Evolutionary conservation across 2,113 vertebrate genomes (phyloP), one percentile per base, ranked within the genome.

Genomic region (Suncus etruscus): DNA sequence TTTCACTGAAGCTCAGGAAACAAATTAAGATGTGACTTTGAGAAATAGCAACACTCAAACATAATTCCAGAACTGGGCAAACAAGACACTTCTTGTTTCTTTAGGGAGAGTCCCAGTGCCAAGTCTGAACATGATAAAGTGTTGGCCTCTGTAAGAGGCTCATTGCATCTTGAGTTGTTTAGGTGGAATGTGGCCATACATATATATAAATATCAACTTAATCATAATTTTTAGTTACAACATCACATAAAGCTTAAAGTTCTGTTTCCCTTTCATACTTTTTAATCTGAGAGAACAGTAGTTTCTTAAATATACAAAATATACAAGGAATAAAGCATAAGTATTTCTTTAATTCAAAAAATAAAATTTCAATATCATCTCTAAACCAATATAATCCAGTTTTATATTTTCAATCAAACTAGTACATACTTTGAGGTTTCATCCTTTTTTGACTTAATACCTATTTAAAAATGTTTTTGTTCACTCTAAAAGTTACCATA

Each of bases 21-120:
- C 84, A 95, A 95, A 96, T 95, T 92, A 93, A 94, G 73, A 95
- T 89, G 81, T 79, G 77, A 93, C 94, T 93, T 86, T 93, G 94
- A 96, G 89, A 92, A 95, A 94, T n/a, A 94, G 29, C 63, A 89
- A 31, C 25, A 94, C 73, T 95, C 95, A 96, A 88, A 93, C 47
- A 69, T 93, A 92, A 96, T 96, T 93, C 84, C 79, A 89, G 58
- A 93, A 87, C 74, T 93, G 83, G 83, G 81, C 83, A 94, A 92
- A 85, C 70, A 92, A 93, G 89, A 92, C 20, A 68, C 32, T 89
- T 84, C 20, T 29, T 86, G 66, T 80, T 89, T 94, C 92, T 95
- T 92, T 87, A 74, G 92, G 93, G 63, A 91, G 47, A 86, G 16
- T 51, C 54, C 95, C 70, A 11, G 24, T 95, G 92, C 27, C 91